Evolutionary conservation across 2,888 invertebrate species (phyloP).

Genomic region (Cybosia mesomella): DNA sequence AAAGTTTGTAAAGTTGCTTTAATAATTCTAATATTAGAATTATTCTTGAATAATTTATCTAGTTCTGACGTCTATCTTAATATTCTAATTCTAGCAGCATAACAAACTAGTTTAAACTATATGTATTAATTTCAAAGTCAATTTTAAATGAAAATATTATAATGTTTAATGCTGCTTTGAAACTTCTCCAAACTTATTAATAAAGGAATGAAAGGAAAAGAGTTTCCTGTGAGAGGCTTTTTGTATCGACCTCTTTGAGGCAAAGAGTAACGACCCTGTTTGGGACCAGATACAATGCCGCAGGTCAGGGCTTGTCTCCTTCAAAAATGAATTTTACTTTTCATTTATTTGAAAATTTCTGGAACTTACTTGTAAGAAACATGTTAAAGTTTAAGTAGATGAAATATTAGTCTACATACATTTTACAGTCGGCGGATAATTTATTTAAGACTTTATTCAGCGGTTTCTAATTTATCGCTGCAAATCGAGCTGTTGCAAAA

Average conservation of each 20-base stretch:
- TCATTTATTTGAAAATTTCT: slow-evolving; percentile 45
- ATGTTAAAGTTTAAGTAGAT: neutral
- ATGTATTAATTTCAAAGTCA: slow-evolving; percentile 7
- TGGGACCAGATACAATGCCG: slow-evolving; percentile 54
- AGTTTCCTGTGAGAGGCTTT: slow-evolving; percentile 55
- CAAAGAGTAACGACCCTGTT: slow-evolving; percentile 60
- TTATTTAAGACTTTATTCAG: neutral
- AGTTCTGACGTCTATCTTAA: too few relatives aligned
- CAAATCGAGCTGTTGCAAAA: neutral
- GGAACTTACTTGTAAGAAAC: slow-evolving; percentile 1
- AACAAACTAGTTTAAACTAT: neutral
- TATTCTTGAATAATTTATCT: too few relatives aligned
- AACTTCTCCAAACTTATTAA: slow-evolving; percentile 56
- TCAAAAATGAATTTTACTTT: slow-evolving; percentile 48
- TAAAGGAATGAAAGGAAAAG: slow-evolving; percentile 61
- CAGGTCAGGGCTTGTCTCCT: slow-evolving; percentile 46
- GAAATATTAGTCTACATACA: neutral
- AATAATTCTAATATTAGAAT: too few relatives aligned
- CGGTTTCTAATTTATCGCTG: neutral
- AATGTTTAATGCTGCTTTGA: slow-evolving; percentile 48
- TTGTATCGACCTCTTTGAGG: slow-evolving; percentile 55
- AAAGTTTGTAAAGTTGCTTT: too few relatives aligned
- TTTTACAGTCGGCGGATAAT: neutral
- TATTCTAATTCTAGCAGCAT: too few relatives aligned
- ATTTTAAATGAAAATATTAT: slow-evolving; percentile 41